These are phyloP conservation scores for Raja brachyura DNA, from an alignment of 2,113 vertebrate species.

Conservation along the genomic window DNA sequence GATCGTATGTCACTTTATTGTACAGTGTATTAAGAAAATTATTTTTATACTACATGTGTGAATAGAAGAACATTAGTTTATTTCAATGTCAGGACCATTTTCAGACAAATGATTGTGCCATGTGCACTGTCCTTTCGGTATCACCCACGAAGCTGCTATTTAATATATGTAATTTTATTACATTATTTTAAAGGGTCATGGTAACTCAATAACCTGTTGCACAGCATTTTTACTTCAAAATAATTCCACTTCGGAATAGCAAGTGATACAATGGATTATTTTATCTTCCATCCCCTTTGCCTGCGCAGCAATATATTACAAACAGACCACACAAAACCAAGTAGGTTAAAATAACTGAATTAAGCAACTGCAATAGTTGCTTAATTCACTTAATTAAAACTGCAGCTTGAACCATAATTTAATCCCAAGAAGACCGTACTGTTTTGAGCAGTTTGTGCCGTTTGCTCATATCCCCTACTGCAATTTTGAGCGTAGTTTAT, in stretches of 20 bases:
- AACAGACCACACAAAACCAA: neutral
- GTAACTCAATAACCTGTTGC: slow-evolving; percentile 35
- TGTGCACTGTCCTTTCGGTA: slow-evolving; percentile 27
- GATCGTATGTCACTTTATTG: slow-evolving; percentile 35
- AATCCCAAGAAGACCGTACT: no score
- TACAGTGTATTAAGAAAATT: slow-evolving; percentile 34
- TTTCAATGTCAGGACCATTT: slow-evolving; percentile 36
- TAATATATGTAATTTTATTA: slow-evolving; percentile 34
- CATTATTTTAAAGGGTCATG: slow-evolving; percentile 27
- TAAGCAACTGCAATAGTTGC: neutral
- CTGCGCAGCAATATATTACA: neutral
- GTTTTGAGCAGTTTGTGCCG: no score
- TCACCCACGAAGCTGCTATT: slow-evolving; percentile 27
- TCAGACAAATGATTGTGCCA: slow-evolving; percentile 36
- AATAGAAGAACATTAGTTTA: slow-evolving; percentile 21
- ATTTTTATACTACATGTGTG: slow-evolving; percentile 28
- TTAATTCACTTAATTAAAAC: no score
- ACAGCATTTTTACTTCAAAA: slow-evolving; percentile 20
- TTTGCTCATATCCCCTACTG: no score
- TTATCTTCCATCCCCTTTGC: neutral
- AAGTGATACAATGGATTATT: slow-evolving; percentile 19
- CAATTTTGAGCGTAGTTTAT: neutral
- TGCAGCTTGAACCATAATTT: no score
- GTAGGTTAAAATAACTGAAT: neutral
- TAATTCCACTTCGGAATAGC: slow-evolving; percentile 4